phyloP scores from a whole-genome alignment of 2,113 vertebrate species.

The Ahaetulla prasina region DNA sequence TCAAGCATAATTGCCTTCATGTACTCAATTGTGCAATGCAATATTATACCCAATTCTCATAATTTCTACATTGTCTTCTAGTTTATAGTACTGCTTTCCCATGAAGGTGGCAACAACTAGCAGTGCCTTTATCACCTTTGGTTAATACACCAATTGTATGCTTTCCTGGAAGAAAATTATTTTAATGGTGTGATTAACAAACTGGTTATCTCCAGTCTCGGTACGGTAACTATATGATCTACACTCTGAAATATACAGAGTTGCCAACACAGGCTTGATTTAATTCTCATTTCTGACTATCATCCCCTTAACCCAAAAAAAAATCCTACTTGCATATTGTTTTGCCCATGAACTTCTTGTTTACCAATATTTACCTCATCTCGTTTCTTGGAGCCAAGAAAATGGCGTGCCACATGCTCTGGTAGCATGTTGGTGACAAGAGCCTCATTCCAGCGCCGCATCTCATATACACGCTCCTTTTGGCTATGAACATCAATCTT shows the following conservation, averaged over 20 bases:
- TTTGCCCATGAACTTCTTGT: background rate
- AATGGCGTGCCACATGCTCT: conserved; percentile 92
- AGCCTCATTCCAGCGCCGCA: conserved; percentile 92
- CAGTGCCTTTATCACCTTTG: background rate
- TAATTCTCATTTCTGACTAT: background rate
- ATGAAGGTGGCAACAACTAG: background rate
- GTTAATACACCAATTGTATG: background rate
- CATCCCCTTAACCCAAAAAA: background rate
- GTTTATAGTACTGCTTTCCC: background rate
- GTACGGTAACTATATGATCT: background rate
- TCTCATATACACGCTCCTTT: conserved; percentile 91
- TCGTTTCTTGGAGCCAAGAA: conserved; percentile 89
- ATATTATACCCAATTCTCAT: background rate
- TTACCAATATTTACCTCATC: conserved; percentile 78
- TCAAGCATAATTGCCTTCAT: background rate
- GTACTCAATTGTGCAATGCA: background rate
- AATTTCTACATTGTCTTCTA: background rate
- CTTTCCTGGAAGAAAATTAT: background rate
- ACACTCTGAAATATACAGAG: background rate
- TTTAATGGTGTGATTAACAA: background rate
- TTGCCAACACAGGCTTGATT: background rate
- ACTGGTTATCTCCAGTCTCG: background rate
- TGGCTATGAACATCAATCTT: conserved; percentile 89
- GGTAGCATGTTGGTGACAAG: conserved; percentile 95
- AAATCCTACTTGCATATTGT: background rate